These are phyloP conservation scores for Ommatoiulus sabulosus DNA, from an alignment of 2,888 invertebrate genomes.

Conservation along the genomic window DNA sequence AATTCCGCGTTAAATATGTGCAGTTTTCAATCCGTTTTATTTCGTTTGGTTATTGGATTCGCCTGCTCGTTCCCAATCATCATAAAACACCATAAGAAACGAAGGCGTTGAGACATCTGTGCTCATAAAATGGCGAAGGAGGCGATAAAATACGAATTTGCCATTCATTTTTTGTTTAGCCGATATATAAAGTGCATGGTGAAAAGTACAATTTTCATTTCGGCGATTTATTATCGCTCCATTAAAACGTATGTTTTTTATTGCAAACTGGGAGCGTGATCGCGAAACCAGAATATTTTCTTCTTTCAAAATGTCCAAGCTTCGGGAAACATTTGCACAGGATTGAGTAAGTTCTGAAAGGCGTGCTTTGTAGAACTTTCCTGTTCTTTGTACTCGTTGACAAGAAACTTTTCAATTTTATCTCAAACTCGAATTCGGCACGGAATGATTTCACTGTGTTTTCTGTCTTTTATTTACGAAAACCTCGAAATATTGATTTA, in stretches of 20 bases:
- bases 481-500: constrained; percentile 6
- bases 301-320: not conserved
- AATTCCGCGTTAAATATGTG: not conserved
- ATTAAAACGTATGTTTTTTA: not conserved
- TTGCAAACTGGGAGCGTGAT: not conserved
- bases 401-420: not conserved
- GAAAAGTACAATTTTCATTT: not conserved
- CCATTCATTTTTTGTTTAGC: not conserved
- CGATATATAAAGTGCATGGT: not conserved
- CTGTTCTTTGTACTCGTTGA: not conserved
- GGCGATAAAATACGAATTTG: not conserved
- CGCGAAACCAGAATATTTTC: not conserved
- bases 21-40: not conserved
- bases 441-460: not conserved
- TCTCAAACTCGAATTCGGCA: not conserved
- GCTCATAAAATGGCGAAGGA: not conserved
- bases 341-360: not conserved
- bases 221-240: not conserved
- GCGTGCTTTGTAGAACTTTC: not conserved
- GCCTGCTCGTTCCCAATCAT: not conserved
- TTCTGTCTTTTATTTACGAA: not conserved
- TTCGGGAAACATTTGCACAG: not conserved
- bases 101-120: not conserved
- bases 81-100: not conserved
- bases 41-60: not conserved